Evolutionary conservation across 2,888 invertebrate genomes (phyloP), one percentile per base, ranked within the genome.

Genomic region (Alentia gelatinosa): DNA sequence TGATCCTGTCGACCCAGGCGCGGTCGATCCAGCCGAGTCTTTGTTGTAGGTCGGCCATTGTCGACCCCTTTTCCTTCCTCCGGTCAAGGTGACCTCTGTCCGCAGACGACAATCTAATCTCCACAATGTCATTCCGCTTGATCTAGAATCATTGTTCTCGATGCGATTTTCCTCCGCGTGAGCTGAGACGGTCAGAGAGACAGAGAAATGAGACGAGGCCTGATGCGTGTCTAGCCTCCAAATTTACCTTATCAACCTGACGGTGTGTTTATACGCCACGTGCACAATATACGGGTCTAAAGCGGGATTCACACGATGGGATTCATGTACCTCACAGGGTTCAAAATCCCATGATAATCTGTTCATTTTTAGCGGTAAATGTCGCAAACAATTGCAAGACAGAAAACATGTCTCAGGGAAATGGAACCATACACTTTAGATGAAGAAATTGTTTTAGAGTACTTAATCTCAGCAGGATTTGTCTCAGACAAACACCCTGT

Each of bases 1-100:
- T 86, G 86, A 86, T 86, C 86, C 50, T 26, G 86, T 86, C 86
- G 47, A 86, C 86, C 47, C 86, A 30, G 26, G 42, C 9, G 47
- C 86, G 35, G 86, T 83, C 83, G 83, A 83, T 83, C 83, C 83
- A 39, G 19, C 83, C 12, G 30, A 1, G 42, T 39, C 86, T 86
- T 86, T 86, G 86, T 86, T 86, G 86, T 42, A 86, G 86, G 47
- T 4, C 37, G 37, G 86, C 47, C 86, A 86, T 86, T 86, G 86
- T 86, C 30, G 86, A 19, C 79, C 39, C 30, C 26, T 15, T 74
- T 15, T 15, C 74, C 3, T 30, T 56, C 56, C 56, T 56, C 56
- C 26, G 79, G 37, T 35, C 79, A 79, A 79, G 79, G 79, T 79
- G n/a, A 79, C 79, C 74, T 26, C 30, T 26, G 26, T 15, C 30